Conservation (phyloP, 2,888 invertebrate genomes). For the Archips crataeganus region DNA sequence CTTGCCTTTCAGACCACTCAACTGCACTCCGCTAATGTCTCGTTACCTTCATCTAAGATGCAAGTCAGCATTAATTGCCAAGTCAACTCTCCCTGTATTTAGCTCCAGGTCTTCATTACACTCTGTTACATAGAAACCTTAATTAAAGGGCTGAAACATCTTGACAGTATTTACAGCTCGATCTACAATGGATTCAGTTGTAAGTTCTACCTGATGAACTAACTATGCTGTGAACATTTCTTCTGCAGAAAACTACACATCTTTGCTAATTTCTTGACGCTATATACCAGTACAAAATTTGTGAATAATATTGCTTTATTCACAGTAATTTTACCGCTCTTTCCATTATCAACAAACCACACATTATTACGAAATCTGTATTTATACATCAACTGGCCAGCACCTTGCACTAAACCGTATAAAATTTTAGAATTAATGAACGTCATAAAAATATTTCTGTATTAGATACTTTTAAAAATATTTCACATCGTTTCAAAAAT, state of each 20-base stretch:
- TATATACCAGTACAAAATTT: no score
- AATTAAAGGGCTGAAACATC: slow-evolving; percentile 41
- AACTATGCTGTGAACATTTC: not conserved
- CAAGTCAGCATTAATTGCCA: slow-evolving; percentile 26
- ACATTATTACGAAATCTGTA: not conserved
- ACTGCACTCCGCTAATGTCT: slow-evolving; percentile 7
- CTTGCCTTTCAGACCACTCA: not conserved
- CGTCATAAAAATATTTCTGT: not conserved
- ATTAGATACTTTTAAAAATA: not conserved
- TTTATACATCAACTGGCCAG: not conserved
- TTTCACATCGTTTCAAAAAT: not conserved
- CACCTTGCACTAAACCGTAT: not conserved
- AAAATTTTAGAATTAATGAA: not conserved
- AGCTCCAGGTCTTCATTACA: slow-evolving; percentile 41
- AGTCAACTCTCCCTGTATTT: slow-evolving; percentile 31
- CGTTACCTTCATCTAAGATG: slow-evolving; percentile 10
- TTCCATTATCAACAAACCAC: not conserved
- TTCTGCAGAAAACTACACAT: not conserved
- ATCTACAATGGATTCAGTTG: not conserved
- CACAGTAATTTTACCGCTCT: not conserved
- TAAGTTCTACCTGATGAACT: not conserved
- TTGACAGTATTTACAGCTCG: not conserved
- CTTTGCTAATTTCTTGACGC: not conserved
- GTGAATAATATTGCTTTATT: not conserved
- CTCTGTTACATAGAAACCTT: slow-evolving; percentile 44